These are phyloP conservation scores for Hirundichthys speculiger DNA, from an alignment of 2,113 vertebrate genomes.

Conservation along the genomic window DNA sequence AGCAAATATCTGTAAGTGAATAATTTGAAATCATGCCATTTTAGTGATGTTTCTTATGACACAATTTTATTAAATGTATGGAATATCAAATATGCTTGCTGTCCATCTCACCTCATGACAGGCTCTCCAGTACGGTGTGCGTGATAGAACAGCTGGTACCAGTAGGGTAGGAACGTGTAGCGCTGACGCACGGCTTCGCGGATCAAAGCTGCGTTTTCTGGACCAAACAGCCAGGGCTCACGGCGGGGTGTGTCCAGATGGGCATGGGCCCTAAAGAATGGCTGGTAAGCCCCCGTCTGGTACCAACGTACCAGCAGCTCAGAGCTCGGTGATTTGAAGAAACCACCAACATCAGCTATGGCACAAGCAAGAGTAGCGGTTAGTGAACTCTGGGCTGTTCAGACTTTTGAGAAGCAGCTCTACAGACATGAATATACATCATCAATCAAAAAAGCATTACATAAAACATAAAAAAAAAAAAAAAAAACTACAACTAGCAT, in stretches of 20 bases:
- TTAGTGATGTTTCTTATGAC: too few species aligned
- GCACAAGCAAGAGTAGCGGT: constrained; percentile 8
- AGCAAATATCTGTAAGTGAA: too few species aligned
- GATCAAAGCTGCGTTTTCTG: constrained; percentile 84
- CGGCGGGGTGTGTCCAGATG: constrained; percentile 91
- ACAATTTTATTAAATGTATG: too few species aligned
- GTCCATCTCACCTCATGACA: constrained; percentile 84
- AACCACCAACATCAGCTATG: constrained; percentile 90
- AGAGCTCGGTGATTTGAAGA: constrained; percentile 87
- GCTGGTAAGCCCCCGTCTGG: constrained; percentile 91
- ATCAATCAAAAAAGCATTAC: too few species aligned
- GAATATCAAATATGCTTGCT: background rate
- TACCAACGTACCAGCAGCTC: constrained; percentile 94
- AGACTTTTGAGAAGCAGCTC: background rate
- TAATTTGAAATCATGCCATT: too few species aligned
- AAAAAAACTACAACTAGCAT: background rate
- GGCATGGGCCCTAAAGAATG: constrained; percentile 91
- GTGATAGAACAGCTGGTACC: constrained; percentile 90
- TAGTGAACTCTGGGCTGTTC: background rate
- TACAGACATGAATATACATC: background rate
- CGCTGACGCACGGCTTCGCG: constrained; percentile 85
- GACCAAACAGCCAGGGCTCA: constrained; percentile 91
- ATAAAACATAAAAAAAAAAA: too few species aligned
- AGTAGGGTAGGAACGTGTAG: constrained; percentile 89
- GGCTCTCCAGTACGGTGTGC: constrained; percentile 83